Evolutionary conservation across 2,113 vertebrate genomes (phyloP), one percentile per base, ranked within the genome.

Genomic region (Cryptoleucopteryx plumbea): DNA sequence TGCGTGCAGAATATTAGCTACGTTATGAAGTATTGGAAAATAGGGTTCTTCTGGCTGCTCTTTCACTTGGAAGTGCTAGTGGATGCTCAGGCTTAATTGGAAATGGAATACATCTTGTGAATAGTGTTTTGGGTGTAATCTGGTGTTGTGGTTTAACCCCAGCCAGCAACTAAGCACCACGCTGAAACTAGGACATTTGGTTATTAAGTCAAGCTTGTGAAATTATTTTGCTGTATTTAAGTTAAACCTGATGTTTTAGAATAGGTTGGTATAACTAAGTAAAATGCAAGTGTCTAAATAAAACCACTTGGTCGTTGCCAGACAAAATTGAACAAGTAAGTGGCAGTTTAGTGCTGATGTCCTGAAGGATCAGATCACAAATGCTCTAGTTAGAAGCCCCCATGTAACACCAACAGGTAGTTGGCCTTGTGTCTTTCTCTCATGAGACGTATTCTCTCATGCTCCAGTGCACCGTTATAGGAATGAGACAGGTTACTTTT

Each of bases 341-440:
- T 47, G 48, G 34, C 13, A 32, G 17, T 62, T 63, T 12, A 38
- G 61, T 23, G 55, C 45, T 56, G 45, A 45, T 65, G 21, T 34
- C 40, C 82, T 61, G 36, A 45, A 56, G 59, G 43, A 68, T 42
- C n/a, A 21, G 43, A 88, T 45, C 40, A 22, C n/a, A n/a, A 47
- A 15, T 5, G 21, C 26, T 88, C 14, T 80, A 16, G 22, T 67
- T 45, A 11, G 22, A 18, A 86, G 58, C 25, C 29, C 25, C 25
- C 11, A 0, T 0, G 2, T 48, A 22, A 45, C 29, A 31, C 50
- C 14, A 45, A 8, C 52, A 55, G 32, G 50, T 53, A 20, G n/a
- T 8, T 48, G 61, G 7, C 25, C 40, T 55, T 14, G 31, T 27
- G 47, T 59, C 16, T 73, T 25, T 61, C 38, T 82, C 2, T 1